Evolutionary conservation across 2,797 vertebrate species (phyloP).

Genomic region (Malurus leucopterus): DNA sequence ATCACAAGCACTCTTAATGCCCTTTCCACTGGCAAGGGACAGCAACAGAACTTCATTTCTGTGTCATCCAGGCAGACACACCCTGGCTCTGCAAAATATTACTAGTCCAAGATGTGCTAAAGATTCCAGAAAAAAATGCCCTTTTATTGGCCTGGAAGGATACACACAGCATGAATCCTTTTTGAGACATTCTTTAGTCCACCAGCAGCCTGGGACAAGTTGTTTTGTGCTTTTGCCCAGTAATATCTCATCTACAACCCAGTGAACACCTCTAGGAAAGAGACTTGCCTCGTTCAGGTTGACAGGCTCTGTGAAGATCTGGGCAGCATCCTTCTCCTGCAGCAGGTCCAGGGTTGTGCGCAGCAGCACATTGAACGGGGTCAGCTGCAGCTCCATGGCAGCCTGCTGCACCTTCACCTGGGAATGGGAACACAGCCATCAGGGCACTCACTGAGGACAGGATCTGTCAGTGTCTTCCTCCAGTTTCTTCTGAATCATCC

Average conservation of each 20-base stretch:
- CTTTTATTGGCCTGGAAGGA: neutral
- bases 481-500: neutral
- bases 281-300: conserved; percentile 86
- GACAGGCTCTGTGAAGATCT: conserved; percentile 92
- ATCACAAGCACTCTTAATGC: conserved; percentile 56
- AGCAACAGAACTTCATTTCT: neutral
- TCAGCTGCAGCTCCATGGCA: conserved; percentile 89
- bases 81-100: neutral
- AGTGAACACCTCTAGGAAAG: neutral
- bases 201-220: neutral
- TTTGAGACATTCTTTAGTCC: neutral
- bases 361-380: conserved; percentile 87
- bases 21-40: conserved; percentile 25
- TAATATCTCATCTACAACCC: neutral
- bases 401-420: conserved; percentile 94
- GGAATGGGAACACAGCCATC: neutral
- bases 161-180: neutral
- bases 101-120: neutral
- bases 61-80: neutral
- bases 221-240: neutral
- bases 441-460: neutral
- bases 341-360: conserved; percentile 91
- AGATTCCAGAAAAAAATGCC: neutral
- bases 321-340: conserved; percentile 90
- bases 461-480: neutral